A percentile compares a stretch with the other conserved stretches of the same genome.
phyloP scores from a whole-genome alignment of 2,888 invertebrate species.

The Leptogaster cylindrica region DNA sequence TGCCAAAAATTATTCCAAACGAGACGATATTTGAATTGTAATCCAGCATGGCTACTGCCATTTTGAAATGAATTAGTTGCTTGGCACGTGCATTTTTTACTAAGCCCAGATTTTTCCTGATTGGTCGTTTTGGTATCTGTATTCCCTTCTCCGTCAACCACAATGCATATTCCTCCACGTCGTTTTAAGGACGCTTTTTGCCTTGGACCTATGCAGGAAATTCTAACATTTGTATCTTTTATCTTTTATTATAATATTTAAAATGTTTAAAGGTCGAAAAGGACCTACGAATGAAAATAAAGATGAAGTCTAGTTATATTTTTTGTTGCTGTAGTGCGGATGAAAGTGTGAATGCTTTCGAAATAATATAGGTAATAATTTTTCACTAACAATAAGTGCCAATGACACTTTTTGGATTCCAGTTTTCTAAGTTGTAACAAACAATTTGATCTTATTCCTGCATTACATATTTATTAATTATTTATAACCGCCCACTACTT shows the following conservation, averaged over 20 bases:
- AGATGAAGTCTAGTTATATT: background rate
- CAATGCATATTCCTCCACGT: slow-evolving; percentile 62
- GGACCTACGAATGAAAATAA: background rate
- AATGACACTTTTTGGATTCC: too few relatives aligned
- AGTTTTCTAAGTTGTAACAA: too few relatives aligned
- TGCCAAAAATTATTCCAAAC: slow-evolving; percentile 57
- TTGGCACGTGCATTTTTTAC: slow-evolving; percentile 44
- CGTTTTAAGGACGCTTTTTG: slow-evolving; percentile 59
- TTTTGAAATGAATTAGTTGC: slow-evolving; percentile 13
- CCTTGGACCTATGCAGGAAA: slow-evolving; percentile 47
- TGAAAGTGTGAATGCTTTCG: too few relatives aligned
- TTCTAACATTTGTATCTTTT: slow-evolving; percentile 27
- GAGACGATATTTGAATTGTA: slow-evolving; percentile 46
- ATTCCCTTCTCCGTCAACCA: slow-evolving; percentile 57
- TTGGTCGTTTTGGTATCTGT: slow-evolving; percentile 5
- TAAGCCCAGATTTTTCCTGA: slow-evolving; percentile 20
- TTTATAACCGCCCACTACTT: too few relatives aligned
- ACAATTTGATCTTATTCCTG: too few relatives aligned
- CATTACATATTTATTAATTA: too few relatives aligned
- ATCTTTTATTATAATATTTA: background rate
- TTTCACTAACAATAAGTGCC: too few relatives aligned
- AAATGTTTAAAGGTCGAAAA: background rate
- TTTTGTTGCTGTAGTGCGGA: too few relatives aligned
- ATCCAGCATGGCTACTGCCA: slow-evolving; percentile 22
- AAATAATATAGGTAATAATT: too few relatives aligned